phyloP scores from a whole-genome alignment of 2,888 invertebrate species.

The Drosophila incognita region DNA sequence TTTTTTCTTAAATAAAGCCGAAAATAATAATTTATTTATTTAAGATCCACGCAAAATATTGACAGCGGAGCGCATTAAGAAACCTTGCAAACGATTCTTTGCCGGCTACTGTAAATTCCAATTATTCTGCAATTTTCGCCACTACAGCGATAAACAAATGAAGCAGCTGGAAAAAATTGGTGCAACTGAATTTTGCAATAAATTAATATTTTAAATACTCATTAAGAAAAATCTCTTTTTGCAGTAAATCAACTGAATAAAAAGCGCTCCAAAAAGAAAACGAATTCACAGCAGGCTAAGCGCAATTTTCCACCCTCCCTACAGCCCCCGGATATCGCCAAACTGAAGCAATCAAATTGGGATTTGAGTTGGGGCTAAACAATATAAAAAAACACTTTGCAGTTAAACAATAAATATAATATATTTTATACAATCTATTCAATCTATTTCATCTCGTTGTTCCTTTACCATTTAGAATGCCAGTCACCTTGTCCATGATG shows the following conservation, averaged over 20 bases:
- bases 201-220: background rate
- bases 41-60: constrained; percentile 71
- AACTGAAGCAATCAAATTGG: constrained; percentile 38
- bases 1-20: background rate
- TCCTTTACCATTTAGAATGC: constrained; percentile 49
- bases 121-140: constrained; percentile 79
- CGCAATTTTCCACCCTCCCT: constrained; percentile 52
- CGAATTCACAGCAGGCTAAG: background rate
- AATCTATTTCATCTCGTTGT: constrained; percentile 20
- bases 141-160: constrained; percentile 75
- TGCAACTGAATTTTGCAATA: constrained; percentile 17
- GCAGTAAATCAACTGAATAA: constrained; percentile 40
- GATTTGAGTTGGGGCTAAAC: constrained; percentile 48
- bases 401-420: constrained; percentile 2
- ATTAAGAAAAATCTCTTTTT: constrained; percentile 28
- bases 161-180: constrained; percentile 71
- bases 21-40: background rate
- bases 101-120: constrained; percentile 80
- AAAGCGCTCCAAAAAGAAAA: constrained; percentile 18
- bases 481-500: constrained; percentile 73
- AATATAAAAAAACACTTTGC: background rate
- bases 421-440: constrained; percentile 8
- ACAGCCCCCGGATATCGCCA: constrained; percentile 27
- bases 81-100: constrained; percentile 72
- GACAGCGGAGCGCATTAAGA: constrained; percentile 63